Evolutionary conservation across 2,113 vertebrate species (phyloP).

Genomic region (Psittacara wagleri): DNA sequence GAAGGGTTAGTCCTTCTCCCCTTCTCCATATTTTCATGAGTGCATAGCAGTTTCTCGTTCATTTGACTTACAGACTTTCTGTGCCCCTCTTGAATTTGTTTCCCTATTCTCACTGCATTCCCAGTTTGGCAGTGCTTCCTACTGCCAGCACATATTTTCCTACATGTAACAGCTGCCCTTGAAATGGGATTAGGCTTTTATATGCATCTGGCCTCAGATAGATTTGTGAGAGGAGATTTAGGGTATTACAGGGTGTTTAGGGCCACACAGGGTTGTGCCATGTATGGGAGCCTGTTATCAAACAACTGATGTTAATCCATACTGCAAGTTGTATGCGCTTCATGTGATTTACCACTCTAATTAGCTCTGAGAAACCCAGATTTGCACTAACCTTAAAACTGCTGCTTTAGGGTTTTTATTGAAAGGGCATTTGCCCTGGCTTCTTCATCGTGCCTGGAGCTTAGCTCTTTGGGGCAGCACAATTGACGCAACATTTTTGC

Average conservation of each 20-base stretch:
- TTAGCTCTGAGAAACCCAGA: not conserved
- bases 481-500: not conserved
- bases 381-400: not conserved
- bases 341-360: not conserved
- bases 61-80: not conserved
- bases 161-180: not conserved
- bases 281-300: not conserved
- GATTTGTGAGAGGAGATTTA: conserved; percentile 35
- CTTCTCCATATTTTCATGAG: not conserved
- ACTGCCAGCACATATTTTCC: not conserved
- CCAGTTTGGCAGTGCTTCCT: not conserved
- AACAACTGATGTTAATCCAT: not conserved
- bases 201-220: not conserved
- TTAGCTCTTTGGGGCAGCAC: not conserved
- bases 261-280: not conserved
- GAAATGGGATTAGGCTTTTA: conserved; percentile 24
- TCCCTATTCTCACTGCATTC: not conserved
- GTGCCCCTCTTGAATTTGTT: not conserved
- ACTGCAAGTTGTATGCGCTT: not conserved
- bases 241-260: not conserved
- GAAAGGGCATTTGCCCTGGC: not conserved
- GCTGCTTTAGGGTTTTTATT: not conserved
- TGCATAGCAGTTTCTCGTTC: not conserved
- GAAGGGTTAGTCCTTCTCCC: not conserved
- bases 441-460: not conserved